Percentiles rank a stretch among this genome's conserved stretches.
These are phyloP conservation scores for Lonchura striata DNA, from an alignment of 2,113 vertebrate genomes.

Conservation along the genomic window DNA sequence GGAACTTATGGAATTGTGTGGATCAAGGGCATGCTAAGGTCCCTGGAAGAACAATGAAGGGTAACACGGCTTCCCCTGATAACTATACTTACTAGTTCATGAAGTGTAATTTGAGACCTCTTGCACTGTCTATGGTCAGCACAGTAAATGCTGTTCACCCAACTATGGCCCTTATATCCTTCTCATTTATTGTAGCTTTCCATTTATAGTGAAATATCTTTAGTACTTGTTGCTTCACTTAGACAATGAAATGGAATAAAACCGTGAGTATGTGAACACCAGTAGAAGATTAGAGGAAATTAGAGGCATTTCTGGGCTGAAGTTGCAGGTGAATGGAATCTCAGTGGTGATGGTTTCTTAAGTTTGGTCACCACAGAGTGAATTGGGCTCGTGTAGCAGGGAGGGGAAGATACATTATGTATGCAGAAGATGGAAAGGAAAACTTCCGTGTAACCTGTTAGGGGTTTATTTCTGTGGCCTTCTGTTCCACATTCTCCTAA, in stretches of 20 bases:
- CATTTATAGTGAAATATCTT: background rate
- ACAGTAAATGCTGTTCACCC: background rate
- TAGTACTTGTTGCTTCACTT: background rate
- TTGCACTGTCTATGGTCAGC: background rate
- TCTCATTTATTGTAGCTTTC: background rate
- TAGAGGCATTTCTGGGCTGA: background rate
- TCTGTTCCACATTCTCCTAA: background rate
- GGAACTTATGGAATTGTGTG: background rate
- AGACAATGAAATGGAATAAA: background rate
- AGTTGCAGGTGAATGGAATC: background rate
- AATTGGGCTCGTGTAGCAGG: background rate
- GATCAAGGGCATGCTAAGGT: constrained; percentile 28
- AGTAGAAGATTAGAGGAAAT: background rate
- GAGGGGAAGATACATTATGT: background rate
- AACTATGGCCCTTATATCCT: background rate
- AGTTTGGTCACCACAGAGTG: background rate
- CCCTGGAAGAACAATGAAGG: constrained; percentile 36
- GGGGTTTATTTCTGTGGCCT: background rate
- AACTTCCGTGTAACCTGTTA: background rate
- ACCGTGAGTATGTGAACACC: background rate
- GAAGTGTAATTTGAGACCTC: constrained; percentile 38
- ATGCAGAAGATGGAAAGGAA: background rate
- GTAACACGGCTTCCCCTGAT: background rate
- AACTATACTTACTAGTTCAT: background rate
- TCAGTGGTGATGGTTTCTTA: background rate